A percentile compares a stretch with the other conserved stretches of the same genome.
phyloP scores from a whole-genome alignment of 2,113 vertebrate species.

The Nycticorax nycticorax region DNA sequence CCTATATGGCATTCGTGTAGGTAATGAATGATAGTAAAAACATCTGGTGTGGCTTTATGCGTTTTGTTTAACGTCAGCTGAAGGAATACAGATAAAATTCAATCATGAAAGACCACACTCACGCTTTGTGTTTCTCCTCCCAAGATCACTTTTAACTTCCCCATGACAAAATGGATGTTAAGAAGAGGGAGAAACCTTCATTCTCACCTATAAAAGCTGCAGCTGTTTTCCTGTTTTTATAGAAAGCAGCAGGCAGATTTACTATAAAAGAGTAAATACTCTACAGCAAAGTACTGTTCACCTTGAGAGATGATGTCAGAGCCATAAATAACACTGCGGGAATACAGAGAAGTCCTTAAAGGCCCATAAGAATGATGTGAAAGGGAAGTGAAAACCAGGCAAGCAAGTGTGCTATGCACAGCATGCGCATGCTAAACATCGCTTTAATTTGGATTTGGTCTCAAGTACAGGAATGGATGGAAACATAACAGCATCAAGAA shows the following conservation, averaged over 20 bases:
- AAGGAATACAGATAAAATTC: not conserved
- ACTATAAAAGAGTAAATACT: slow-evolving; percentile 14
- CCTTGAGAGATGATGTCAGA: slow-evolving; percentile 63
- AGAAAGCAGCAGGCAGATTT: slow-evolving; percentile 57
- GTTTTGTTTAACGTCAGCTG: not conserved
- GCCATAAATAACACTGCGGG: slow-evolving; percentile 31
- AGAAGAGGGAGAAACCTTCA: slow-evolving; percentile 10
- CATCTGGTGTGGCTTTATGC: slow-evolving; percentile 4
- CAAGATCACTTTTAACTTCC: not conserved
- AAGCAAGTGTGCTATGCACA: not conserved
- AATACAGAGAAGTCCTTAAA: slow-evolving; percentile 31
- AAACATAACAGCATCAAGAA: not conserved
- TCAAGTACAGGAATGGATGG: not conserved
- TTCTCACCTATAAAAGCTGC: slow-evolving; percentile 63
- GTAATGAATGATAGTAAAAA: not conserved
- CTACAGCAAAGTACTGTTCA: slow-evolving; percentile 26
- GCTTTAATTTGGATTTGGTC: not conserved
- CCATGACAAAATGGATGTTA: not conserved
- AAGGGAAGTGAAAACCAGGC: slow-evolving; percentile 37
- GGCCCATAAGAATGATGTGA: slow-evolving; percentile 30
- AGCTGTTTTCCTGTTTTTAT: slow-evolving; percentile 72
- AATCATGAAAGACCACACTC: slow-evolving; percentile 9
- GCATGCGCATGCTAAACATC: not conserved
- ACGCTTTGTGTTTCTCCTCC: slow-evolving; percentile 1
- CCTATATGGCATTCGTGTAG: not conserved